These are phyloP conservation scores for Rallus crepitans DNA, from an alignment of 2,797 vertebrate species.

Conservation along the genomic window DNA sequence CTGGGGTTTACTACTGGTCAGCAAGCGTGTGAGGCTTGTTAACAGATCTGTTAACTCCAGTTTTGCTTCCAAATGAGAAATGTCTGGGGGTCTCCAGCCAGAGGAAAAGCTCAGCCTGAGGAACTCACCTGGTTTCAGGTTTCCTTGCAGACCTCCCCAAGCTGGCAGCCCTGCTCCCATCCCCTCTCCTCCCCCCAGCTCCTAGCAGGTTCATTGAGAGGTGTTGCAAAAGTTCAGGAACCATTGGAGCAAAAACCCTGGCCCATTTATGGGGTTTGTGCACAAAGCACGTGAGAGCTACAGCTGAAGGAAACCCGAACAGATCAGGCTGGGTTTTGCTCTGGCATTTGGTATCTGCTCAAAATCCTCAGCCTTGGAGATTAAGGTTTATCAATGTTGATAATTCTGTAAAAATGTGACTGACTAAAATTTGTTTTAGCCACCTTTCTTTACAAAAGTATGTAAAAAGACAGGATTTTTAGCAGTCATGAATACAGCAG, in stretches of 20 bases:
- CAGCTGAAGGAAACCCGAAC: fast-evolving
- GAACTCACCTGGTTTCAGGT: slow-evolving; percentile 36
- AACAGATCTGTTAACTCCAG: slow-evolving; percentile 5
- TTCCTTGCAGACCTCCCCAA: neutral
- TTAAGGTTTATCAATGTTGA: neutral
- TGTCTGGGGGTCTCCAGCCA: neutral
- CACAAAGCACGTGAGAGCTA: slow-evolving; percentile 4
- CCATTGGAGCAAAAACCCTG: neutral
- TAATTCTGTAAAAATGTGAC: neutral
- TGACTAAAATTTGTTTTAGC: neutral
- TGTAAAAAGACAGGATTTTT: neutral
- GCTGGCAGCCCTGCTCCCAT: neutral
- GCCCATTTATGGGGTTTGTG: slow-evolving; percentile 29
- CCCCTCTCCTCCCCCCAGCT: neutral
- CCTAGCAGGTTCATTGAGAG: slow-evolving; percentile 48
- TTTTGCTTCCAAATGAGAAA: slow-evolving; percentile 23
- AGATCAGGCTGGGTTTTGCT: neutral
- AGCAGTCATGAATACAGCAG: neutral
- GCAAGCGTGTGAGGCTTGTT: neutral
- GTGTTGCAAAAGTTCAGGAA: slow-evolving; percentile 61
- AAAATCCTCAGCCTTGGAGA: neutral
- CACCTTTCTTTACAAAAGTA: neutral
- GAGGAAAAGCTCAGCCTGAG: neutral
- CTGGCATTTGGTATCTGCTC: fast-evolving
- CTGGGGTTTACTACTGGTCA: neutral